Conservation (phyloP, 35 echinoderm and acorn worm species). For the Amphiura filiformis region DNA sequence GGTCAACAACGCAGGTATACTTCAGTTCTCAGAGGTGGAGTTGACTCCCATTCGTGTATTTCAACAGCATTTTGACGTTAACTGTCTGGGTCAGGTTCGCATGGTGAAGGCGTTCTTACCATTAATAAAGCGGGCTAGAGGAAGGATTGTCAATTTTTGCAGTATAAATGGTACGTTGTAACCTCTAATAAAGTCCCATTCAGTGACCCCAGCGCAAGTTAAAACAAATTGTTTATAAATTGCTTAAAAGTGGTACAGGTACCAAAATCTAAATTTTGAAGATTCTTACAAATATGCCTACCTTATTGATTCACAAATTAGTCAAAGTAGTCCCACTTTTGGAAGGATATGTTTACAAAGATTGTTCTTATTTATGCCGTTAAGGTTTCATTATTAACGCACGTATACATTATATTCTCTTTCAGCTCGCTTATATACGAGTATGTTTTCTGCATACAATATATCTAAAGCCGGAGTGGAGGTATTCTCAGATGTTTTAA, state of each 20-base stretch:
- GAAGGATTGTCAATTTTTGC: constrained; percentile 64
- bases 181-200: no score
- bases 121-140: constrained; percentile 36
- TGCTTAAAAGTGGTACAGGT: no score
- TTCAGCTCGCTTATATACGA: background rate
- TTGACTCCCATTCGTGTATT: constrained; percentile 43
- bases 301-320: no score
- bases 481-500: constrained; percentile 62
- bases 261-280: no score
- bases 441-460: constrained; percentile 44
- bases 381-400: no score
- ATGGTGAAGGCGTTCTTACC: constrained; percentile 63
- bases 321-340: no score
- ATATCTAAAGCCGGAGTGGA: constrained; percentile 54
- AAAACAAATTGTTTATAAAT: no score
- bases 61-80: constrained; percentile 43
- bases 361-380: no score
- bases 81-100: constrained; percentile 62
- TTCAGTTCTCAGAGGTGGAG: constrained; percentile 48
- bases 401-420: no score
- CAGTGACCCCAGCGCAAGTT: no score
- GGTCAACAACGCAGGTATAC: constrained; percentile 60
- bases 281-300: no score
- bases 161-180: constrained; percentile 69
- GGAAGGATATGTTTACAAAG: no score